Conservation (phyloP, 2,888 invertebrate species). For the Lacanobia wlatinum region DNA sequence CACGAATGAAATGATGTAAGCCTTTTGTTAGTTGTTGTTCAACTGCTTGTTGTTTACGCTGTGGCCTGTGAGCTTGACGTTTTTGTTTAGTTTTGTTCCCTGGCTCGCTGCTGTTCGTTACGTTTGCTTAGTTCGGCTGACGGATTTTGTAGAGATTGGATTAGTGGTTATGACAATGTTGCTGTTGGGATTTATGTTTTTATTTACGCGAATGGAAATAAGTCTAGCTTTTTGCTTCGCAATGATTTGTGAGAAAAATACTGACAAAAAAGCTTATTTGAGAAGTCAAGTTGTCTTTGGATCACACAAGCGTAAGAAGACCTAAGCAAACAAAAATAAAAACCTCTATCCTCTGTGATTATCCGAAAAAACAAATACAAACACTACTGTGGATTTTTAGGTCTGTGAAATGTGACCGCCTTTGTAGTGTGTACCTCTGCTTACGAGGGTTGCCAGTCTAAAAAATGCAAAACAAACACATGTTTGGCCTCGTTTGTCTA, state of each 20-base stretch:
- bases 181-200: constrained; percentile 36
- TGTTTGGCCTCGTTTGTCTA: constrained; percentile 69
- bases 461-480: constrained; percentile 67
- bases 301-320: constrained; percentile 28
- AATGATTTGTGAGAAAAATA: constrained; percentile 20
- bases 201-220: constrained; percentile 29
- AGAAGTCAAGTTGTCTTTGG: constrained; percentile 21
- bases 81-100: constrained; percentile 59
- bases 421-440: constrained; percentile 51
- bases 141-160: constrained; percentile 44
- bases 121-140: constrained; percentile 42
- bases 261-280: constrained; percentile 23
- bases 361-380: constrained; percentile 42
- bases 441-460: constrained; percentile 58
- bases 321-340: constrained; percentile 48
- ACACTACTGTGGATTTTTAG: constrained; percentile 30
- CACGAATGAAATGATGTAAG: constrained; percentile 66
- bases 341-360: constrained; percentile 46
- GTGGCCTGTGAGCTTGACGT: constrained; percentile 42
- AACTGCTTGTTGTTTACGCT: constrained; percentile 56
- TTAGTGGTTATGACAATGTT: constrained; percentile 42
- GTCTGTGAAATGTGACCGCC: constrained; percentile 52
- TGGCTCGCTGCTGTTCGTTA: constrained; percentile 35
- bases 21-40: constrained; percentile 62
- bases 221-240: constrained; percentile 11